Evolutionary conservation across 2,113 vertebrate genomes (phyloP).

Genomic region (Campylorhamphus procurvoides): DNA sequence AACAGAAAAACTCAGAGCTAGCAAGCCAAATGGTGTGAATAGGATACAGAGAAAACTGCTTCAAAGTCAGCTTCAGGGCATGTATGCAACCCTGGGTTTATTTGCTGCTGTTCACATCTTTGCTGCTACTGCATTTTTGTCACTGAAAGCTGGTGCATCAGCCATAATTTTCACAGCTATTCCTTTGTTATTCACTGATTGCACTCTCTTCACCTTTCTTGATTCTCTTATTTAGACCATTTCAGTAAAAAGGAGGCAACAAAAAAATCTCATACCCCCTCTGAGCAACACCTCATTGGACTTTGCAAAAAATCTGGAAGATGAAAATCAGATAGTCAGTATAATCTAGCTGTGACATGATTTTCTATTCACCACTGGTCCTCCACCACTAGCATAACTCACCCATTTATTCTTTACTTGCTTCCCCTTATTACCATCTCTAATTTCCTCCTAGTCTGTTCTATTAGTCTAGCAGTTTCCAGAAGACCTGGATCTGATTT

Average conservation of each 20-base stretch:
- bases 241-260: not conserved
- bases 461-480: not conserved
- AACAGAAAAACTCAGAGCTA: conserved; percentile 19
- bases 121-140: not conserved
- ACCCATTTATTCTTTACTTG: not conserved
- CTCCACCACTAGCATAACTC: not conserved
- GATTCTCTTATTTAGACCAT: not conserved
- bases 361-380: not conserved
- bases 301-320: not conserved
- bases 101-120: not conserved
- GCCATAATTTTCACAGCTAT: not conserved
- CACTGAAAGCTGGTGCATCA: not conserved
- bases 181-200: not conserved
- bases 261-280: not conserved
- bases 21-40: not conserved
- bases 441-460: not conserved
- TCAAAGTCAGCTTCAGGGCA: not conserved
- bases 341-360: not conserved
- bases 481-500: not conserved
- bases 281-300: not conserved
- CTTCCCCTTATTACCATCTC: not conserved
- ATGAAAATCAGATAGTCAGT: not conserved
- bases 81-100: not conserved
- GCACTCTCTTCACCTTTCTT: not conserved
- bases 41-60: not conserved